Evolutionary conservation across 2,888 invertebrate genomes (phyloP), one percentile per base, ranked within the genome.

Genomic region (Nudaria mundana): DNA sequence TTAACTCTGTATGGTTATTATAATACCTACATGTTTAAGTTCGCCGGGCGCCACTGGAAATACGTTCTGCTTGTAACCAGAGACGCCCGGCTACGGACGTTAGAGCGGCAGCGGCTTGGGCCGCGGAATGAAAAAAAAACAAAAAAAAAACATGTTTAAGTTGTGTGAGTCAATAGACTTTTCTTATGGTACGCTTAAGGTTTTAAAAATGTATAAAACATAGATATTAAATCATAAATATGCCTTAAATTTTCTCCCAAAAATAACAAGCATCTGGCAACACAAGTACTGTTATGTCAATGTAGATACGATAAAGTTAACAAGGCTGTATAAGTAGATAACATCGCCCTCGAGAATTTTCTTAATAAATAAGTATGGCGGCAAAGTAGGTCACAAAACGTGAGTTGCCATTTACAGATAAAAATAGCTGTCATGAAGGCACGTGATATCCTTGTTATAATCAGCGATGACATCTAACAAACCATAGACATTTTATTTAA

Each of bases 251-350:
- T 25, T 14, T 45, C 30, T 5, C 18, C 18, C 18, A 61, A 61
- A 61, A 55, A 63, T 63, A 64, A 64, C 63, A 62, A 66, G 55
- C 50, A 23, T 14, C 41, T 52, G 52, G 49, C 50, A 59, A 48
- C 53, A 48, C 52, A 46, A 43, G 40, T 46, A 47, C 47, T 53
- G 39, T 52, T 52, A 31, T 64, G 63, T 58, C 65, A 61, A 61
- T 61, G 59, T 48, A 49, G 45, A 50, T 55, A 35, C 60, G 47
- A 56, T 56, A 52, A 53, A 63, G 61, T 61, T 66, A 64, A 64
- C 65, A 63, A 63, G 62, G 46, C 50, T 44, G 43, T 49, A 54
- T 56, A 62, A 62, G 56, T 55, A 59, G 61, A 54, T 48, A 38
- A 38, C 45, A 64, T 59, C 63, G 52, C 56, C 49, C 44, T 40